phyloP scores from a whole-genome alignment of 2,797 vertebrate species.

The Dipus sagitta region DNA sequence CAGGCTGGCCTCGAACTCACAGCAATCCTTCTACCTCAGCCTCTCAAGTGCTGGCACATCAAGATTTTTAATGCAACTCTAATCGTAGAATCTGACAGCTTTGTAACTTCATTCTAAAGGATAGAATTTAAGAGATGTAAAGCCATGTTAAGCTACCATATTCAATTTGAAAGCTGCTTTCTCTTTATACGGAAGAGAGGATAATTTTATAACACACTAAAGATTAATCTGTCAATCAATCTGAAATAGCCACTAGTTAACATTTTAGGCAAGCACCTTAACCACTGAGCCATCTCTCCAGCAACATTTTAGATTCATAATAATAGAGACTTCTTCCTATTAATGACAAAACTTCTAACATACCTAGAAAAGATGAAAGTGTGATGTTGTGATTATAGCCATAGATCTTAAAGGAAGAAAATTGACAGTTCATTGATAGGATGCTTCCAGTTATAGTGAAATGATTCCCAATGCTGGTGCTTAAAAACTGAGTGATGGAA shows the following conservation, averaged over 20 bases:
- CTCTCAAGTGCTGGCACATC: no score
- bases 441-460: neutral
- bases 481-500: neutral
- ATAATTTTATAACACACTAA: constrained; percentile 9
- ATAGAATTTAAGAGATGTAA: constrained; percentile 13
- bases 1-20: no score
- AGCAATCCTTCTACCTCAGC: no score
- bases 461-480: neutral
- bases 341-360: neutral
- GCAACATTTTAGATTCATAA: neutral
- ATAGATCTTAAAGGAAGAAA: neutral
- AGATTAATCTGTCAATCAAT: neutral
- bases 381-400: neutral
- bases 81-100: constrained; percentile 15
- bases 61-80: neutral
- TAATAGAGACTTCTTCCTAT: neutral
- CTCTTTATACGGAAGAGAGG: neutral
- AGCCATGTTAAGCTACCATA: neutral
- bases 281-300: no score
- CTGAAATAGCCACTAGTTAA: neutral
- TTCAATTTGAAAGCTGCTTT: neutral
- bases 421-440: neutral
- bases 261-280: no score
- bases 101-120: neutral
- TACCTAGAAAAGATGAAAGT: neutral